These are phyloP conservation scores for Anguilla anguilla DNA, from an alignment of 2,797 vertebrate genomes.

Conservation along the genomic window DNA sequence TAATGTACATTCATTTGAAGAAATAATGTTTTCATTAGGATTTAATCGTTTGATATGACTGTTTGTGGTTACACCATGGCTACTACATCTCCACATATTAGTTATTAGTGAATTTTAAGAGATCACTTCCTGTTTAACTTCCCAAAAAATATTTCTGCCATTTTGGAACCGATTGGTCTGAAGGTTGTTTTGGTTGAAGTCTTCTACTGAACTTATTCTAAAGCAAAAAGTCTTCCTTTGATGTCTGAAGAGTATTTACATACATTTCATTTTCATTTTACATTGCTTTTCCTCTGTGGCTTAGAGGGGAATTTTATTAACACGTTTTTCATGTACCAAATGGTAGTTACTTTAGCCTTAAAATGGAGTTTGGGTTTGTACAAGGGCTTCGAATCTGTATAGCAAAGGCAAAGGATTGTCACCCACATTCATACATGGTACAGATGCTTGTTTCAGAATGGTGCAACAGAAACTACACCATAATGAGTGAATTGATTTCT, in stretches of 20 bases:
- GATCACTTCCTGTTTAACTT: background rate
- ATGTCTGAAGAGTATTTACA: conserved; percentile 23
- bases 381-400: conserved; percentile 41
- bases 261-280: conserved; percentile 9
- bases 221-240: conserved; percentile 40
- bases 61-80: background rate
- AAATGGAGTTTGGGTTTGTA: conserved; percentile 33
- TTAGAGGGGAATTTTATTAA: conserved; percentile 17
- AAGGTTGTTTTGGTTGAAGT: conserved; percentile 20
- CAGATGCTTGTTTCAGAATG: background rate
- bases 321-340: conserved; percentile 32
- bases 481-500: conserved; percentile 23
- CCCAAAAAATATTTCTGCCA: conserved; percentile 13
- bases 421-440: conserved; percentile 9
- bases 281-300: conserved; percentile 5
- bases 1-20: background rate
- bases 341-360: conserved; percentile 51
- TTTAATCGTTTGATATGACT: background rate
- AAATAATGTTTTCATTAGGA: conserved; percentile 10
- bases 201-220: background rate
- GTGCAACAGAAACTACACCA: conserved; percentile 12
- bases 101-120: background rate
- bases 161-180: conserved; percentile 8
- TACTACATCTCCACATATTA: background rate
- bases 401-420: conserved; percentile 25